Conservation (phyloP, 2,888 invertebrate species). For the Bruchidius siliquastri region DNA sequence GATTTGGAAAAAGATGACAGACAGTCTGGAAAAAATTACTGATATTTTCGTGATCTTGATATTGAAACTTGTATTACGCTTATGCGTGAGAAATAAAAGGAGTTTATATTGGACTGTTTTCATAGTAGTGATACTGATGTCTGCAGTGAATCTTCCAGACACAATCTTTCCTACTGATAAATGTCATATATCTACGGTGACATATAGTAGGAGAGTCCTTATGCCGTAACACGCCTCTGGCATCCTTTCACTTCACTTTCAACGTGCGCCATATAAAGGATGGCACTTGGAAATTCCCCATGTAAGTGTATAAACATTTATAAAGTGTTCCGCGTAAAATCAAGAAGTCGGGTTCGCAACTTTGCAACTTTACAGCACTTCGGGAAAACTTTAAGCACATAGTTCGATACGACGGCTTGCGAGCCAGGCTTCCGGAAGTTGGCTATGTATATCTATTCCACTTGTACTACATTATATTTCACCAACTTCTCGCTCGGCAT, state of each 20-base stretch:
- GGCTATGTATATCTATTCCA: slow-evolving; percentile 12
- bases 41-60: no score
- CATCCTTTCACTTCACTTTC: background rate
- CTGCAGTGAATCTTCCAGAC: no score
- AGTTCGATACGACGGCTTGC: slow-evolving; percentile 12
- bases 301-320: slow-evolving; percentile 6
- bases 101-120: no score
- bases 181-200: no score
- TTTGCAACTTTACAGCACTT: slow-evolving; percentile 20
- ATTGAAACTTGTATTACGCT: no score
- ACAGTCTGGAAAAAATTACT: no score
- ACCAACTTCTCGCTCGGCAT: slow-evolving; percentile 11
- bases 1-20: no score
- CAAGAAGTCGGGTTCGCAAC: slow-evolving; percentile 16
- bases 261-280: background rate
- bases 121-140: no score
- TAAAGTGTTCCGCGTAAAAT: slow-evolving; percentile 13
- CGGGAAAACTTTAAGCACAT: slow-evolving; percentile 19
- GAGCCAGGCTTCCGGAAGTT: background rate
- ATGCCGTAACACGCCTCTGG: background rate
- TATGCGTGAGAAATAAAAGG: no score
- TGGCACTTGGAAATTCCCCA: background rate
- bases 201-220: no score
- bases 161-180: no score
- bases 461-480: slow-evolving; percentile 20